Conservation (phyloP, 1,140 invertebrate genomes). For the Panagrolaimus sp. region DNA sequence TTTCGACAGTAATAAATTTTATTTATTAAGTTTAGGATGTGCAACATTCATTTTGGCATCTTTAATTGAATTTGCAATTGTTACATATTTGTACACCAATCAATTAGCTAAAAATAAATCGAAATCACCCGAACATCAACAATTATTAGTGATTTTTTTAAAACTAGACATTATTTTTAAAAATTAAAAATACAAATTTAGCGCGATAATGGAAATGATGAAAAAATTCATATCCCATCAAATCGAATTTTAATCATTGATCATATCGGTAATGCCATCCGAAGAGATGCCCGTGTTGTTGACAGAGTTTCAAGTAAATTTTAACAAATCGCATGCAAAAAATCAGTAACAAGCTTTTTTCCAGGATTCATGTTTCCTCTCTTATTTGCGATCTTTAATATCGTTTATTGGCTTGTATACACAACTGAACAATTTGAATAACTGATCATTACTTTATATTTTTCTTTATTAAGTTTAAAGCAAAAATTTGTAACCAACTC, state of each 20-base stretch:
- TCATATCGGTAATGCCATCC: background rate
- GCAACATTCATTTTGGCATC: conserved; percentile 84
- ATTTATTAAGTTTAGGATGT: conserved; percentile 5
- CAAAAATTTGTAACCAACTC: too few species aligned
- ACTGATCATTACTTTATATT: background rate
- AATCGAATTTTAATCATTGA: background rate
- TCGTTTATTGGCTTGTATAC: background rate
- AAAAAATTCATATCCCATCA: background rate
- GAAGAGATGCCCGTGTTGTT: background rate
- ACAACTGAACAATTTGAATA: conserved; percentile 4
- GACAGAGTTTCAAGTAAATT: background rate
- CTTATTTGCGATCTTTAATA: background rate
- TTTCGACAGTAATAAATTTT: too few species aligned
- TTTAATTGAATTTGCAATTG: conserved; percentile 84
- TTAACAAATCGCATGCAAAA: conserved; percentile 1
- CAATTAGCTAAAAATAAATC: conserved; percentile 4
- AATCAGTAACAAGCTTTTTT: background rate
- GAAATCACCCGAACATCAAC: background rate
- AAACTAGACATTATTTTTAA: too few species aligned
- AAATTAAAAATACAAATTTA: too few species aligned
- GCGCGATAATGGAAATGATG: too few species aligned
- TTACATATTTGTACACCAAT: conserved; percentile 68
- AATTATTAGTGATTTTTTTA: background rate
- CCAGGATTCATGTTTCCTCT: conserved; percentile 2
- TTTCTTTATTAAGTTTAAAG: too few species aligned